Evolutionary conservation across 2,888 invertebrate genomes (phyloP).

Genomic region (Hypolimnas misippus): DNA sequence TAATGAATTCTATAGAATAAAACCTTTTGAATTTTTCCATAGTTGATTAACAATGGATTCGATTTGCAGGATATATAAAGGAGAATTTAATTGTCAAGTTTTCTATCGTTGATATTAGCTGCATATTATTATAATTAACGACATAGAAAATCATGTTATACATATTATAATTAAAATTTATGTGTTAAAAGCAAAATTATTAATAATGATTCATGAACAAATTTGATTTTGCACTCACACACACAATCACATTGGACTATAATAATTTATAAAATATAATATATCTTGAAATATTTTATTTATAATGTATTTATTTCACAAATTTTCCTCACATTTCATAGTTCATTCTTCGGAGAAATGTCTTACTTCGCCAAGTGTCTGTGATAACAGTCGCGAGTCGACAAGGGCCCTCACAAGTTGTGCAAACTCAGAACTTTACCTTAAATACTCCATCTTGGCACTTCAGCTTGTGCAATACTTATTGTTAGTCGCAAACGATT

Average conservation of each 20-base stretch:
- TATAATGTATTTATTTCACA: neutral
- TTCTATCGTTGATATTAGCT: too few species aligned
- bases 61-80: neutral
- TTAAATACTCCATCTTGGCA: constrained; percentile 23
- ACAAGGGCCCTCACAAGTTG: constrained; percentile 8
- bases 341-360: constrained; percentile 8
- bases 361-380: constrained; percentile 7
- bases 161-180: too few species aligned
- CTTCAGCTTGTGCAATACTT: constrained; percentile 23
- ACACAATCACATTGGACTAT: too few species aligned
- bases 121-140: too few species aligned
- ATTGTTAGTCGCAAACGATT: neutral
- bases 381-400: constrained; percentile 9
- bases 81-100: too few species aligned
- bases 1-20: neutral
- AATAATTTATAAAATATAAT: neutral
- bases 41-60: neutral
- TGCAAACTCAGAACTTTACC: constrained; percentile 20
- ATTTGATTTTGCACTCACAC: too few species aligned
- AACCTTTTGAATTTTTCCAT: neutral
- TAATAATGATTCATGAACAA: too few species aligned
- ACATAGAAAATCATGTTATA: too few species aligned
- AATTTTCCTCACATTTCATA: neutral
- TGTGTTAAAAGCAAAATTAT: too few species aligned
- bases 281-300: neutral